phyloP scores from a whole-genome alignment of 2,797 vertebrate species.

The Taenioides sp. region DNA sequence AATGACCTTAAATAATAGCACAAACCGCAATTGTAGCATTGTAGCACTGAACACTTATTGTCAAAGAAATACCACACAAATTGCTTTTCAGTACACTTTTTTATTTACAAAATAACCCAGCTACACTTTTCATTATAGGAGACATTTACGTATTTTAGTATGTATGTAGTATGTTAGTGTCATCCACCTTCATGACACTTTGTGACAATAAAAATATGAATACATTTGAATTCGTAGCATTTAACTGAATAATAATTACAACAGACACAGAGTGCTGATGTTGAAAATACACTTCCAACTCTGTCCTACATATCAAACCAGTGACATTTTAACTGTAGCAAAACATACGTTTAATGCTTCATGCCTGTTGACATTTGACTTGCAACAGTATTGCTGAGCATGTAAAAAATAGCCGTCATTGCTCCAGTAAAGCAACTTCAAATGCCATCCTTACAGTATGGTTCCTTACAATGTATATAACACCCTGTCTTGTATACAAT shows the following conservation, averaged over 20 bases:
- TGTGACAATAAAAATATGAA: not conserved
- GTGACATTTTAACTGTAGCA: not conserved
- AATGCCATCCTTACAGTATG: not conserved
- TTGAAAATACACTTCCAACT: not conserved
- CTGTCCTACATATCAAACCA: not conserved
- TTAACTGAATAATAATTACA: not conserved
- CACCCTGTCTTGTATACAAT: not conserved
- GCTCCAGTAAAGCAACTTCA: not conserved
- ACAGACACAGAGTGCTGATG: not conserved
- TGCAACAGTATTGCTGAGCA: not conserved
- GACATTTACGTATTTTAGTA: too few species aligned
- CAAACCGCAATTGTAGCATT: too few species aligned
- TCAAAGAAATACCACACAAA: too few species aligned
- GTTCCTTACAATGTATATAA: conserved; percentile 1
- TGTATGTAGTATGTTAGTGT: too few species aligned
- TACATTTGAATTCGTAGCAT: not conserved
- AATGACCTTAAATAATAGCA: too few species aligned
- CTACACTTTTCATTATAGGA: too few species aligned
- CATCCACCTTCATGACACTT: too few species aligned
- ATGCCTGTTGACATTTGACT: not conserved
- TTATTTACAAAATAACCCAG: too few species aligned
- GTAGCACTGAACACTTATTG: too few species aligned
- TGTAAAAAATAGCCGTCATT: not conserved
- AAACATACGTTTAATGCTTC: not conserved
- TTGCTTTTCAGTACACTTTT: too few species aligned